A percentile compares a stretch with the other conserved stretches of the same genome.
These are phyloP conservation scores for Ceyx cyanopectus DNA, from an alignment of 2,113 vertebrate species.

Conservation along the genomic window DNA sequence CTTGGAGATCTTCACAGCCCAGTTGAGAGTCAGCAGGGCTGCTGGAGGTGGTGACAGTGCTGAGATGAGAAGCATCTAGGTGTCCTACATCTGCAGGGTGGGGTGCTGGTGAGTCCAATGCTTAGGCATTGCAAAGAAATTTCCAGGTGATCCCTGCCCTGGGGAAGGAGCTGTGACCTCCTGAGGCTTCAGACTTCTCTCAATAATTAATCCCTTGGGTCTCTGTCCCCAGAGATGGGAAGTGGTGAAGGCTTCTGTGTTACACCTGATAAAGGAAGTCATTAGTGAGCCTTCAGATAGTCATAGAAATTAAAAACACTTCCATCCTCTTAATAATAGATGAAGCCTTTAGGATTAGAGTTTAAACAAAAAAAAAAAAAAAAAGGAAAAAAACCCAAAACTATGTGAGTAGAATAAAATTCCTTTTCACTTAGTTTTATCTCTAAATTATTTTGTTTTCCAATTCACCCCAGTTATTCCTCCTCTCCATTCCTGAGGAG, in stretches of 20 bases:
- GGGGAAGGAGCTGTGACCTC: neutral
- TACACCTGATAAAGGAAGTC: slow-evolving; percentile 34
- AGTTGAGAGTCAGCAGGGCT: neutral
- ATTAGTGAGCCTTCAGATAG: neutral
- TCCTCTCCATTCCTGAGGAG: neutral
- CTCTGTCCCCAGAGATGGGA: neutral
- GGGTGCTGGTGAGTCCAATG: fast-evolving
- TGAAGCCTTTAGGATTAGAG: neutral
- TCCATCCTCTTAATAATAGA: slow-evolving; percentile 9
- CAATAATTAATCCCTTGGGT: neutral
- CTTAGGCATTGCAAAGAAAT: neutral
- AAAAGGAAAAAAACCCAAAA: fast-evolving
- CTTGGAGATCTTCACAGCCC: neutral
- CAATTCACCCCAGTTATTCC: neutral
- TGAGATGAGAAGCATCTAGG: neutral
- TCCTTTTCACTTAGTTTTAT: neutral
- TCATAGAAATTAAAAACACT: slow-evolving; percentile 33
- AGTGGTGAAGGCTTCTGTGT: neutral
- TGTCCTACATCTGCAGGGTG: neutral
- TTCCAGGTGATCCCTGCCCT: neutral
- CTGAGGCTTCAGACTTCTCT: neutral
- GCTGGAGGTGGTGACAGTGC: neutral
- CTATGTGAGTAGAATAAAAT: neutral
- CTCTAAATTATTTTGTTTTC: neutral
- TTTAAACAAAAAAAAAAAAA: neutral